A percentile compares a stretch with the other conserved stretches of the same genome.
These are phyloP conservation scores for Dinoponera quadriceps DNA, from an alignment of 1,140 invertebrate genomes.

Conservation along the genomic window DNA sequence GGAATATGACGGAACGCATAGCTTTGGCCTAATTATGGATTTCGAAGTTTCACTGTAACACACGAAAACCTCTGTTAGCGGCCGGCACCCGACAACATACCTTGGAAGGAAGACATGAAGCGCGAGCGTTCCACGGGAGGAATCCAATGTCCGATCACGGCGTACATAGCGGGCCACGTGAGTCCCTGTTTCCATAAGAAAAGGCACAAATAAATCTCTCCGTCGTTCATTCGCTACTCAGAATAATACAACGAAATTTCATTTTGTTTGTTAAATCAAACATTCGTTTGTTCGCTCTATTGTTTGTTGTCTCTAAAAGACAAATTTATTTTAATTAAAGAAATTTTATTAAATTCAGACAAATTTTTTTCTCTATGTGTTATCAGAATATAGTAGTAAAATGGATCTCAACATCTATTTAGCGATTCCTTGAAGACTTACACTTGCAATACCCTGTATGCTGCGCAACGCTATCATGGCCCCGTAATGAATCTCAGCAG, in stretches of 20 bases:
- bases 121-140: conserved; percentile 91
- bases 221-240: background rate
- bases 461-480: conserved; percentile 88
- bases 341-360: no score
- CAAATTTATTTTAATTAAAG: no score
- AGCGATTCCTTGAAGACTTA: conserved; percentile 47
- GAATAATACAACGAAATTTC: background rate
- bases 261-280: no score
- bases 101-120: conserved; percentile 92
- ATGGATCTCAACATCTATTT: background rate
- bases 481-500: conserved; percentile 88
- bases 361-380: background rate
- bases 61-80: conserved; percentile 78
- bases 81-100: conserved; percentile 78
- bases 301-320: no score
- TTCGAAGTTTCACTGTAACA: conserved; percentile 85
- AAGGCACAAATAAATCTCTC: background rate
- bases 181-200: conserved; percentile 87
- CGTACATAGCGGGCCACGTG: conserved; percentile 95
- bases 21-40: conserved; percentile 50
- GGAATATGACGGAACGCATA: conserved; percentile 30
- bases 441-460: conserved; percentile 70
- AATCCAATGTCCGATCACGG: conserved; percentile 94
- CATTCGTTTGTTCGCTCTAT: no score
- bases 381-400: background rate